Conservation (phyloP, 2,797 vertebrate species). For the Pagetopsis macropterus region DNA sequence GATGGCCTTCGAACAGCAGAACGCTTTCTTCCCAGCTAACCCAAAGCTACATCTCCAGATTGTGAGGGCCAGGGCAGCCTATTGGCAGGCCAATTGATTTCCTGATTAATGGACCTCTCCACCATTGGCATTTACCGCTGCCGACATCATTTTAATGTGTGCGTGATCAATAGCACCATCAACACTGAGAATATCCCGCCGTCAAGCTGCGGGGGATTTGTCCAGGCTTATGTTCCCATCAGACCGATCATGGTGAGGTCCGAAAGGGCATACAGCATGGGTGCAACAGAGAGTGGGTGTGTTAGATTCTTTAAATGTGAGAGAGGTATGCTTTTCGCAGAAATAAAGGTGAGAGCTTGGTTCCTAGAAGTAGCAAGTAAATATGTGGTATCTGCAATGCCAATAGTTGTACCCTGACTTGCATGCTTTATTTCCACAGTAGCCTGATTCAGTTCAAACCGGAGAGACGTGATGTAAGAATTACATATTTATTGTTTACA, state of each 20-base stretch:
- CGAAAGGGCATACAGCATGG: slow-evolving; percentile 44
- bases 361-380: slow-evolving; percentile 4
- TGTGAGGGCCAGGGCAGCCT: slow-evolving; percentile 81
- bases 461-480: no score
- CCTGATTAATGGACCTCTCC: slow-evolving; percentile 92
- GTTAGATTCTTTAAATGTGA: slow-evolving; percentile 10
- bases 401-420: background rate
- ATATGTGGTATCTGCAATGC: background rate
- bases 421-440: background rate
- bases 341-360: background rate
- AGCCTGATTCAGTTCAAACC: background rate
- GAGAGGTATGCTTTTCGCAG: background rate
- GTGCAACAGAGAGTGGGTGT: slow-evolving; percentile 20
- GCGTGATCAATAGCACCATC: slow-evolving; percentile 91
- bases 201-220: slow-evolving; percentile 77
- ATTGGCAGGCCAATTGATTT: slow-evolving; percentile 89
- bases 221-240: slow-evolving; percentile 55
- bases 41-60: slow-evolving; percentile 66
- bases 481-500: no score
- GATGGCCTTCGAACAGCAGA: slow-evolving; percentile 35
- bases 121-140: slow-evolving; percentile 86
- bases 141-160: slow-evolving; percentile 93
- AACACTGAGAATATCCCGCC: slow-evolving; percentile 85
- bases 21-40: slow-evolving; percentile 68
- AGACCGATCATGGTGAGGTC: slow-evolving; percentile 50